phyloP scores from a whole-genome alignment of 1,140 invertebrate genomes.

The Hylyphantes graminicola region DNA sequence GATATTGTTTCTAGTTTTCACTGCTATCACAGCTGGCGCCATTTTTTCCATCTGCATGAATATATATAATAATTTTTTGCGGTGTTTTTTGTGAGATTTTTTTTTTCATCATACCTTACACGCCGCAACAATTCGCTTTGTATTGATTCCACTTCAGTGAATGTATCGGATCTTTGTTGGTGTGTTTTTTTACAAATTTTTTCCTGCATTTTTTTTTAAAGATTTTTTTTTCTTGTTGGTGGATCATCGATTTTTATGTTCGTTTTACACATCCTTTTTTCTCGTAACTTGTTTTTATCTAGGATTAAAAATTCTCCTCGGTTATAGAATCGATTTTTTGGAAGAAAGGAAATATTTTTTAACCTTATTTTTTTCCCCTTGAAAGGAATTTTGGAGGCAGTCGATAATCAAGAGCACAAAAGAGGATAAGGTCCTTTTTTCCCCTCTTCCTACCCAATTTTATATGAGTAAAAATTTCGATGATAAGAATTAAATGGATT shows the following conservation, averaged over 20 bases:
- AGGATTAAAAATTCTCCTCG: slow-evolving; percentile 59
- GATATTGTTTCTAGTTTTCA: slow-evolving; percentile 59
- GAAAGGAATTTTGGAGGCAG: slow-evolving; percentile 55
- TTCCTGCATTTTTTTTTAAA: slow-evolving; percentile 7
- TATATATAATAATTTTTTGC: slow-evolving; percentile 60
- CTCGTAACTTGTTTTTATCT: slow-evolving; percentile 57
- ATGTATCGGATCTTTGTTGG: slow-evolving; percentile 55
- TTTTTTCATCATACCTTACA: slow-evolving; percentile 39
- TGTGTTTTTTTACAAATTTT: slow-evolving; percentile 30
- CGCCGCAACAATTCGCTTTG: slow-evolving; percentile 58
- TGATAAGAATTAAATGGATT: slow-evolving; percentile 61
- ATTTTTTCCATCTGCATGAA: slow-evolving; percentile 60
- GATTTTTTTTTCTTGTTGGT: slow-evolving; percentile 22
- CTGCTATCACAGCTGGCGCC: slow-evolving; percentile 55
- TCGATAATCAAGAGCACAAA: slow-evolving; percentile 58
- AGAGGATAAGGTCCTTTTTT: slow-evolving; percentile 35
- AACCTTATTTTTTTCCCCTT: slow-evolving; percentile 24
- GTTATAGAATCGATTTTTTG: slow-evolving; percentile 58
- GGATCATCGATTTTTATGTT: slow-evolving; percentile 58
- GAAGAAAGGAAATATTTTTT: slow-evolving; percentile 23
- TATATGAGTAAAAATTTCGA: slow-evolving; percentile 60
- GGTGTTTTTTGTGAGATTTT: slow-evolving; percentile 31
- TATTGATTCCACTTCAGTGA: slow-evolving; percentile 59
- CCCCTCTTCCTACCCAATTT: slow-evolving; percentile 42
- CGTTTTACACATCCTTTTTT: slow-evolving; percentile 53